Conservation (phyloP, 2,797 vertebrate species). For the Passerculus sandwichensis region DNA sequence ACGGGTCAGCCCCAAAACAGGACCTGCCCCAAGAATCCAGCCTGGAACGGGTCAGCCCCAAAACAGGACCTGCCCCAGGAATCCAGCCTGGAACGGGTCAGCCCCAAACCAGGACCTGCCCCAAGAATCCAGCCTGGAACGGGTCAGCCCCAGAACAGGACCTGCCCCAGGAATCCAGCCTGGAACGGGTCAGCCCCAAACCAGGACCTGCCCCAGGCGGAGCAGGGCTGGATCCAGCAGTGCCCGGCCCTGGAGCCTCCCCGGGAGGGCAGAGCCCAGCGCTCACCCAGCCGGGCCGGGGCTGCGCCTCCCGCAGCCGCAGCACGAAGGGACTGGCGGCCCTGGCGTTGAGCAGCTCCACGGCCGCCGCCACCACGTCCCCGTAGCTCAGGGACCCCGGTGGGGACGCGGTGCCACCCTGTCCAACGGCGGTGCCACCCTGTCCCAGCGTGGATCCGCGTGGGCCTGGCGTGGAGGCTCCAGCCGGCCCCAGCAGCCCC, state of each 20-base stretch:
- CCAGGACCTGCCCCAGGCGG: background rate
- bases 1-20: rapidly evolving
- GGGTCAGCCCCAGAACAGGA: background rate
- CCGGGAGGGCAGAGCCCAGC: background rate
- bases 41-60: background rate
- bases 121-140: background rate
- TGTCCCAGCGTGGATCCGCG: rapidly evolving
- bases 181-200: background rate
- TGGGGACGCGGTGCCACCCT: rapidly evolving
- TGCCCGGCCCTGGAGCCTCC: rapidly evolving
- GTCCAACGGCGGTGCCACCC: rapidly evolving
- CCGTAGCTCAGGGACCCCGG: rapidly evolving
- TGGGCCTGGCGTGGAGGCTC: background rate
- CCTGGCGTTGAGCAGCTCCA: slow-evolving; percentile 1
- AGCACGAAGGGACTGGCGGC: background rate
- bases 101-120: background rate
- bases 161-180: background rate
- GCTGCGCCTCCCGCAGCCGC: background rate
- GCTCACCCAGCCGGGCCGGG: background rate
- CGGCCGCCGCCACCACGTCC: background rate
- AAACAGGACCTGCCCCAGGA: rapidly evolving
- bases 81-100: background rate
- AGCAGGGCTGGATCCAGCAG: rapidly evolving
- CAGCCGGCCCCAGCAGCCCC: background rate
- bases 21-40: background rate